A percentile compares a stretch with the other conserved stretches of the same genome.
Conservation (phyloP, 2,888 invertebrate genomes). For the Helleia helle region DNA sequence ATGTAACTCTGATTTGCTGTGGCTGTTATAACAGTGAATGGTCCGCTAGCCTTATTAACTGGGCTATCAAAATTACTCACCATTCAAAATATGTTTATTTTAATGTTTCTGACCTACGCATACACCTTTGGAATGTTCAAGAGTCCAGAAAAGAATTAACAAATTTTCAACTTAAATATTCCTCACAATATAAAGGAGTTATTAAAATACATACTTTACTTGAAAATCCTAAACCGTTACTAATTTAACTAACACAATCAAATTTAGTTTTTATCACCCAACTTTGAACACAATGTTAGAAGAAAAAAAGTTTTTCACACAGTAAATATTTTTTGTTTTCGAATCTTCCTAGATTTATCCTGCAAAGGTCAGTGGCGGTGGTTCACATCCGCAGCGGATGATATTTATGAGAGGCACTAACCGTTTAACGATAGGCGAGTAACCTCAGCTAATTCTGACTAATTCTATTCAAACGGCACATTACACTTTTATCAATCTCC, state of each 20-base stretch:
- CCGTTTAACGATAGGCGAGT: conserved; percentile 9
- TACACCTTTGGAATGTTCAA: not conserved
- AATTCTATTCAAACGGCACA: conserved; percentile 6
- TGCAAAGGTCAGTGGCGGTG: conserved; percentile 8
- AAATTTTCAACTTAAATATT: too few species aligned
- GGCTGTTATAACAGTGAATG: not conserved
- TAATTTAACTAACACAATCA: too few species aligned
- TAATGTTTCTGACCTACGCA: conserved; percentile 1
- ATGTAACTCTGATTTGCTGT: not conserved
- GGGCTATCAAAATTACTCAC: conserved; percentile 9
- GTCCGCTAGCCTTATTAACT: conserved; percentile 6
- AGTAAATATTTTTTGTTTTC: too few species aligned
- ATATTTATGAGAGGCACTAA: conserved; percentile 8
- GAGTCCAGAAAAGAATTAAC: too few species aligned
- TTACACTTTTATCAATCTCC: conserved; percentile 1
- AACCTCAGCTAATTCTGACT: conserved; percentile 9
- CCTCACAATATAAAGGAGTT: too few species aligned
- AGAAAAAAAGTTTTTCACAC: too few species aligned
- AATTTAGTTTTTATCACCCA: too few species aligned
- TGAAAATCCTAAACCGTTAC: too few species aligned
- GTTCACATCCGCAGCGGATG: conserved; percentile 7
- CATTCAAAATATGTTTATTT: conserved; percentile 5
- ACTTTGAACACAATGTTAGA: too few species aligned
- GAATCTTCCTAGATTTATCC: not conserved
- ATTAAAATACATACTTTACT: too few species aligned